Evolutionary conservation across 2,797 vertebrate species (phyloP), one percentile per base, ranked within the genome.

Genomic region (Hydrocynus forskahlii): DNA sequence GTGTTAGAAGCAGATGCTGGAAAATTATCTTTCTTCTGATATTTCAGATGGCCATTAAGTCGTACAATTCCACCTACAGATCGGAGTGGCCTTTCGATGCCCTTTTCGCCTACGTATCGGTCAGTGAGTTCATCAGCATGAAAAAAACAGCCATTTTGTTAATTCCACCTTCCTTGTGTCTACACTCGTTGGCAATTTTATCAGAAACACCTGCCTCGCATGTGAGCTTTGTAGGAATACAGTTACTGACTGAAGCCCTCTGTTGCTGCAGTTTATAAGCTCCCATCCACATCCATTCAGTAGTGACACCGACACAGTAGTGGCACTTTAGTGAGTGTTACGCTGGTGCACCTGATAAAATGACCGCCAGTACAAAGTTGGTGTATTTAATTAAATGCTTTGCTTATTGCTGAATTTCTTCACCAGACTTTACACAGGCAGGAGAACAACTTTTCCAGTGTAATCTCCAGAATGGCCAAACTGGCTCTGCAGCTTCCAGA

Each of bases 11-110:
- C 19, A 62, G 63, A 63, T n/a, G 21, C 8, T 4, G 29, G 23
- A 1, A 52, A 17, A 52, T 9, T 1, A 54, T 29, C 48, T 16
- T 70, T 40, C 8, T 71, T 64, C 6, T 66, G 6, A 87, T 69
- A 4, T 79, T 79, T 2, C 25, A 94, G 93, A 6, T 52, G 3
- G 86, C 88, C 0, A 92, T 93, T 86, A 59, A 89, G 29, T 80
- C 76, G 4, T 93, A 86, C 54, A 95, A 95, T 86, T 87, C 87
- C 0, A 80, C 55, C 60, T 89, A 94, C 16, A 84, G 78, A 66
- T 40, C 0, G 0, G 77, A 83, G 19, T 95, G 93, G 94, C 21
- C 45, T 4, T 94, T 95, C 29, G 88, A 91, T 0, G 88, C 85
- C 1, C 90, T 95, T 38, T 0, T n/a, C 7, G 0, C 0, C 8